Conservation (phyloP, 2,113 vertebrate genomes). For the Cynocephalus volans region DNA sequence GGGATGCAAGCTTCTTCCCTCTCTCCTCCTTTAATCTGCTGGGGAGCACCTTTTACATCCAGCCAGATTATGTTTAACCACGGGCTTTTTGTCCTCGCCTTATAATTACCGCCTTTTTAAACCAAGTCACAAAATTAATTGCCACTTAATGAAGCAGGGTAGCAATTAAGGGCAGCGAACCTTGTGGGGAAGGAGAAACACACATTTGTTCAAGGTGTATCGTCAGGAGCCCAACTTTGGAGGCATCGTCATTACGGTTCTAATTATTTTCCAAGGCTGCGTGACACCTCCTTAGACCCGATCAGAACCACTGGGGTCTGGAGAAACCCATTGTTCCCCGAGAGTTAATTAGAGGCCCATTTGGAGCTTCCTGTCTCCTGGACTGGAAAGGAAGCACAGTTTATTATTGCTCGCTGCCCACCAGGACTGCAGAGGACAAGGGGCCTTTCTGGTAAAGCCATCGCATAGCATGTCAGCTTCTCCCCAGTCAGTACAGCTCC, state of each 20-base stretch:
- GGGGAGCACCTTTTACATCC: conserved; percentile 64
- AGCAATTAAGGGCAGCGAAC: conserved; percentile 79
- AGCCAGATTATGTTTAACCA: conserved; percentile 81
- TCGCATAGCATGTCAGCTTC: accelerated
- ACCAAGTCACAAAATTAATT: conserved; percentile 83
- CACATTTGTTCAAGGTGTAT: conserved; percentile 4
- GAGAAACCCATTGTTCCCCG: conserved; percentile 75
- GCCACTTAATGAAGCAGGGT: conserved; percentile 81
- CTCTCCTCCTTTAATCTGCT: conserved; percentile 32
- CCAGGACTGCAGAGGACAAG: conserved; percentile 70
- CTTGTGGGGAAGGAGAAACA: conserved; percentile 73
- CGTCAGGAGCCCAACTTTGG: neutral
- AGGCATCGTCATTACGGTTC: neutral
- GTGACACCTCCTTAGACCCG: conserved; percentile 67
- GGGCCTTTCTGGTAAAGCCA: neutral
- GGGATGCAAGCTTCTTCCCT: neutral
- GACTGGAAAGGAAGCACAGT: conserved; percentile 66
- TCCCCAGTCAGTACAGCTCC: neutral
- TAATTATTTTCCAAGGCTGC: conserved; percentile 74
- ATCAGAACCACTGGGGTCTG: conserved; percentile 35
- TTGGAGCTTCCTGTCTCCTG: conserved; percentile 80
- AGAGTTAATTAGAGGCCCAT: conserved; percentile 76
- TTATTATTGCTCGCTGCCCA: conserved; percentile 29
- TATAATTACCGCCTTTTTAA: conserved; percentile 83
- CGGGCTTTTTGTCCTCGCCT: conserved; percentile 76